Evolutionary conservation across 1,140 invertebrate species (phyloP), one percentile per base, ranked within the genome.

Genomic region (Pseudoatta argentina): DNA sequence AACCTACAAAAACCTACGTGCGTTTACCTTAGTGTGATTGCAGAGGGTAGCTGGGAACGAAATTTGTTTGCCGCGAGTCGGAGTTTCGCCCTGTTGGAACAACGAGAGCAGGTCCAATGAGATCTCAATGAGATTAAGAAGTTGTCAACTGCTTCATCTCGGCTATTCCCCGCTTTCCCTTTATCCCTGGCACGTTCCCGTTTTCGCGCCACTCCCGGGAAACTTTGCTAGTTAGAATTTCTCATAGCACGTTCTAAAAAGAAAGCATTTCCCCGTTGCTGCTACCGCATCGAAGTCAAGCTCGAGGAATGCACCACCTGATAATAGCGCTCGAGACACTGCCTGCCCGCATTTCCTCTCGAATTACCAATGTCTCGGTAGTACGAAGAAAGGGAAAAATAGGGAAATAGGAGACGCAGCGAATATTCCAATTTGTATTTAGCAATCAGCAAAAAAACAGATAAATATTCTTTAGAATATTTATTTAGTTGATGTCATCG

Each of bases 201-300:
- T 67, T 83, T 87, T 85, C 67, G 69, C 75, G 86, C 75, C 21
- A 67, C 86, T 87, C 61, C 64, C 53, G 87, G 75, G 71, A 61
- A 91, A 91, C 90, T 91, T 91, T 91, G 89, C 90, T 91, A 91
- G 90, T 91, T 91, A 91, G 89, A 91, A 91, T 91, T 91, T 91
- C 87, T 87, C 90, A 77, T 82, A 72, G 63, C 83, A 81, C 85
- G 85, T 91, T 85, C 83, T 90, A 73, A 91, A 91, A 91, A 89
- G 89, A 91, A 90, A 90, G 87, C 88, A 77, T 69, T 44, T 88
- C 77, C 16, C 77, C 55, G 75, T 69, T 71, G 86, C 66, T 21
- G 88, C 59, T 61, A 78, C n/a, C 63, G 86, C 82, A 59, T 63
- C 71, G 64, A 88, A 90, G 88, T 82, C 89, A 90, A 90, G 69